Evolutionary conservation across 2,797 vertebrate species (phyloP), one percentile per base, ranked within the genome.

Genomic region (Lagorchestes hirsutus): DNA sequence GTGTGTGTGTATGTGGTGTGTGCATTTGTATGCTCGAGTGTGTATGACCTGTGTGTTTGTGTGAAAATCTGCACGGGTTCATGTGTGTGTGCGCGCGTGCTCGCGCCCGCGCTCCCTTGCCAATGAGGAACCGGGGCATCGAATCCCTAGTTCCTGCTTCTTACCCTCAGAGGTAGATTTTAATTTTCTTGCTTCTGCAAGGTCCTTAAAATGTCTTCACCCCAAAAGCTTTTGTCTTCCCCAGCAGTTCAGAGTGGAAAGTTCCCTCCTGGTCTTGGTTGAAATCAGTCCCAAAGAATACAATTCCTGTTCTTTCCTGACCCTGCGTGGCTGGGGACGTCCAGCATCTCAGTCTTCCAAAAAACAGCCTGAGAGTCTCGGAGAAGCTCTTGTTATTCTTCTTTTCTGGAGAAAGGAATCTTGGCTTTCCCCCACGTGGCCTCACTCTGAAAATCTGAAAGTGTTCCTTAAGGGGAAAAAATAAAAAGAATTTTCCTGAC

Each of bases 261-360:
- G 67, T 50, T 50, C 55, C 1, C 11, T 10, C 3, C 13, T 57
- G 27, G 40, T 40, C 67, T 46, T n/a, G 18, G 46, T n/a, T 40
- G 34, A 11, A 5, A 54, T 74, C 34, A 10, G 55, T 55, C 31
- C 27, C 55, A 5, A 92, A 82, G 29, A 52, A 50, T 54, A 40
- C 18, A 87, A 50, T 87, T 11, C 40, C 40, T 82, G 22, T 27
- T 82, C 74, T 82, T 82, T 27, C 74, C 74, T 46, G 46, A 40
- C 34, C 27, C 4, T 31, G 52, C 1, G 16, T 34, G 28, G 40
- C 28, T 0, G 0, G 67, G 54, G 67, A 4, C 1, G 5, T 59
- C 29, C 0, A 13, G 28, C 2, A 46, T 9, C 74, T 74, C 62
- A 5, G 74, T 82, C 74, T 74, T 82, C 22, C 74, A 27, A 11